Base-by-base conservation (phyloP, 1,140 invertebrate species). In the Zelostemma sp. region DNA sequence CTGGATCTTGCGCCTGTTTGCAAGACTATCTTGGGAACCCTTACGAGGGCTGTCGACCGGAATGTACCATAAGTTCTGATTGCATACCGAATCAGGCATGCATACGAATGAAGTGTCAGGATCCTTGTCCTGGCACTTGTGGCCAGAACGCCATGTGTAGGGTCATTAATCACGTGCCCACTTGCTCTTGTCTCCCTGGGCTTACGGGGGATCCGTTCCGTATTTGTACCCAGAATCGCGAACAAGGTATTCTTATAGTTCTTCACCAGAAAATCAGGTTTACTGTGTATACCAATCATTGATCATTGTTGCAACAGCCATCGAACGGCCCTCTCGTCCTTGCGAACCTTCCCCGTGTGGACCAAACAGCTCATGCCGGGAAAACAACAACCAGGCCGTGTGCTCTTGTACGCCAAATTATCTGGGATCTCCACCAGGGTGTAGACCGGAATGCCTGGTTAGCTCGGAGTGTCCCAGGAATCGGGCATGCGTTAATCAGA, bases 321-420 rank as follows among this genome's bases (percentile, higher is more conserved):
- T 16, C 9, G n/a, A 1, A 11, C 53, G 62, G 38, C 47, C 69
- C 5, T 50, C 18, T 60, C 72, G 43, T 75, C 87, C 86, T 1
- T 92, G 90, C 68, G 75, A 84, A 17, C 88, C 88, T 49, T 88
- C 89, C 1, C 88, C 90, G 1, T 94, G 93, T 75, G 92, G 92
- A 18, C 87, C 91, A 4, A 93, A 93, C 6, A 89, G 88, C 75
- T 84, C 89, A 74, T 92, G 90, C 74, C 81, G 87, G 76, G 87
- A 89, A 70, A 80, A 86, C 11, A 87, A 87, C 63, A 86, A 81
- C 21, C 83, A 87, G 70, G 86, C 88, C 0, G 85, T 88, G 12
- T 92, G 90, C 67, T 87, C 87, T 41, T 92, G 91, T 79, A 78
- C 88, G 49, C 78, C 84, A 9, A 87, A 86, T 46, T 91, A 88